Percentiles rank a stretch among this genome's conserved stretches.
phyloP scores from a whole-genome alignment of 2,113 vertebrate species.

The Delphinus delphis region DNA sequence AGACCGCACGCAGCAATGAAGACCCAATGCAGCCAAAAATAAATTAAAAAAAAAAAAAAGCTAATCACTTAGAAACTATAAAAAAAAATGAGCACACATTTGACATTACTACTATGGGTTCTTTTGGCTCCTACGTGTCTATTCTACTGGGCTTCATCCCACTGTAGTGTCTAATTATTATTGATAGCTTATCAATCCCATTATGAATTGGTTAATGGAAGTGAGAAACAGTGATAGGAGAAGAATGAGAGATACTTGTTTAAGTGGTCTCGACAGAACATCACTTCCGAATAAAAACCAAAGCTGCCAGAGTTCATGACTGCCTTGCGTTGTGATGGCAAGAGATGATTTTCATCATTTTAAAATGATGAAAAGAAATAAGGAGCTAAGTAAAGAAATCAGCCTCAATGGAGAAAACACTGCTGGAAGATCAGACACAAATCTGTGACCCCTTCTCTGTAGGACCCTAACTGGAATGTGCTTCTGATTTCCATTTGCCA shows the following conservation, averaged over 20 bases:
- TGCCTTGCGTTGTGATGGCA: constrained; percentile 86
- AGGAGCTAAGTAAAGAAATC: constrained; percentile 81
- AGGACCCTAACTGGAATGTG: neutral
- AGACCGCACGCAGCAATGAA: no score
- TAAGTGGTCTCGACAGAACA: constrained; percentile 80
- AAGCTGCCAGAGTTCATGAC: constrained; percentile 78
- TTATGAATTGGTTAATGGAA: constrained; percentile 77
- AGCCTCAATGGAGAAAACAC: constrained; percentile 73
- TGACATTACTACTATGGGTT: constrained; percentile 69
- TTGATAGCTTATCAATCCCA: constrained; percentile 77
- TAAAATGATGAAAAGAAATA: constrained; percentile 82
- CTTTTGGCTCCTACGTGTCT: constrained; percentile 58
- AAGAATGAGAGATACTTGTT: constrained; percentile 76
- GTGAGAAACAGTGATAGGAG: constrained; percentile 66
- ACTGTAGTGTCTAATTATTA: constrained; percentile 77
- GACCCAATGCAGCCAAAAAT: no score
- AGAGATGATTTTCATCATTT: constrained; percentile 85
- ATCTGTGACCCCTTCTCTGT: neutral
- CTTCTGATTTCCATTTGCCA: constrained; percentile 24
- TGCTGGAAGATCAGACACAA: constrained; percentile 66
- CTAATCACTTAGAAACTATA: no score
- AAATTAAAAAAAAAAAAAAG: no score
- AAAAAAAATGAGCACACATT: constrained; percentile 53
- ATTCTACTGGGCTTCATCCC: constrained; percentile 70
- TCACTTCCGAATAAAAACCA: constrained; percentile 80